Base-by-base conservation (phyloP, 2,888 invertebrate species). In the Drosophila birchii region DNA sequence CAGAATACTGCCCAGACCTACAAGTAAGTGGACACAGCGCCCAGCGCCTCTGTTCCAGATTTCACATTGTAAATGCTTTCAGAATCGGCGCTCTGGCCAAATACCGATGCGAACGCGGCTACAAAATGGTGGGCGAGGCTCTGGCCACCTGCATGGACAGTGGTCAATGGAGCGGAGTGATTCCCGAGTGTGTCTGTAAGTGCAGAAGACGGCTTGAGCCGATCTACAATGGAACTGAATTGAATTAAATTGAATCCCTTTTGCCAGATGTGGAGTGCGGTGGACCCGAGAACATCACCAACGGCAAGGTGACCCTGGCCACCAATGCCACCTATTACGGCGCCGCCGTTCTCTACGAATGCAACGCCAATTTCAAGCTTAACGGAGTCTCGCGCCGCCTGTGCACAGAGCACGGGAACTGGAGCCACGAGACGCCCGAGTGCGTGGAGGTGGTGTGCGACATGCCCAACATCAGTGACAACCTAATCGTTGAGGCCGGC, bases 311-410 rank as follows among this genome's bases (percentile, higher is more conserved):
- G 69, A 96, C 95, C 0, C 92, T 98, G 59, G 96, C 97, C 0
- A 96, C 97, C 0, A 98, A 98, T 91, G 97, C 95, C 0, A 97
- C 98, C 0, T 97, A 97, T 91, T 97, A 97, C 86, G 97, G 97
- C 0, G 96, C 97, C 0, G 95, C 96, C 3, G 97, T 95, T 0
- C 93, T 97, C 9, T 98, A 98, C 90, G 96, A 96, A 81, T 98
- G 98, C 89, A 94, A 96, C 66, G 93, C 94, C 4, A 96, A 97
- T 89, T 98, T 95, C 93, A 95, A 96, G 89, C 93, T 98, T 14
- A 96, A 96, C 78, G 98, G 98, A 0, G 96, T 96, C 5, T 96
- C 96, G 4, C 94, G 97, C 59, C 93, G 98, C 69, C 92, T 97
- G 58, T 98, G 98, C 89, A 94, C 97, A 60, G 97, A 98, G 89